Evolutionary conservation across 2,888 invertebrate genomes (phyloP), one percentile per base, ranked within the genome.

Genomic region (Troides aeacus): DNA sequence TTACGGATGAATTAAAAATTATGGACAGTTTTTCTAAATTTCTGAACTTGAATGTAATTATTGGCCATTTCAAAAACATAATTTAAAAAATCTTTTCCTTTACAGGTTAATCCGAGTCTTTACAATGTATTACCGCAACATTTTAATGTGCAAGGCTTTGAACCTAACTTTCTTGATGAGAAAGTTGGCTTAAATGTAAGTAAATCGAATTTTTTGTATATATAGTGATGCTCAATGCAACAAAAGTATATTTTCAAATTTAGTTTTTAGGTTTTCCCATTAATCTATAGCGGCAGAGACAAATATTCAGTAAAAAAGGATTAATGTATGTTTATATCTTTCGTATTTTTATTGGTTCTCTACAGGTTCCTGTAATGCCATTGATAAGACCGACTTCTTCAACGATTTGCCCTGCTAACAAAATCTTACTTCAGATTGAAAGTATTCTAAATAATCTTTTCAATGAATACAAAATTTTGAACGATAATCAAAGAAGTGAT

Each of bases 341-440:
- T 39, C n/a, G 1, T 39, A 18, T 39, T 36, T 61, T 30, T 60
- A 2, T 18, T 61, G 5, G 2, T 58, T 42, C 1, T 23, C 64
- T 21, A 36, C 23, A 69, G 68, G 61, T n/a, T 2, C 2, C 23
- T 42, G 15, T 12, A 36, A 12, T 8, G 15, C 21, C 60, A 6
- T 12, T 42, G 10, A 1, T 4, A 23, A 12, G 56, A 53, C 53
- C 23, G n/a, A 10, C 24, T 18, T 18, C 23, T 1, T 1, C 62
- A 17, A 24, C 56, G 18, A 46, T 30, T 5, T 70, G 69, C 58
- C 69, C 66, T 5, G 69, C 69, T 15, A 66, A 58, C 24, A 56
- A 66, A 62, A 36, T 57, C 6, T 39, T 70, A 10, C 21, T 66
- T 18, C 57, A 66, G 50, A 70, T 70, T 36, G 58, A 70, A 62